Evolutionary conservation across 2,113 vertebrate genomes (phyloP), one percentile per base, ranked within the genome.

Genomic region (Epinephelus moara): DNA sequence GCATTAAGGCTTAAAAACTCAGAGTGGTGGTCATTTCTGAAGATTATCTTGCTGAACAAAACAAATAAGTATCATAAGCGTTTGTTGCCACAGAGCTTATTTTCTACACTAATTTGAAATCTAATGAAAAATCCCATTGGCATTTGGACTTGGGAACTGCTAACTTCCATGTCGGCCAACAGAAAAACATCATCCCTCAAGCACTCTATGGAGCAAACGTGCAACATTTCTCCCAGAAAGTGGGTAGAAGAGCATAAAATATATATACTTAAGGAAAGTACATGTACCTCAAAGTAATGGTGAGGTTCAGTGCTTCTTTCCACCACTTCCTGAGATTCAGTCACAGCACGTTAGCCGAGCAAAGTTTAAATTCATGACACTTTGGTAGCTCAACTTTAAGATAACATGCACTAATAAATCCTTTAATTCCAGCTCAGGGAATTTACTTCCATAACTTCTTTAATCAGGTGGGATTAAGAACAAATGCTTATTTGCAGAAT

Each of bases 391-490:
- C 40, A 55, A 75, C 70, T 79, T 80, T 42, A 68, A 79, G 87
- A 74, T 79, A 83, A 87, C 75, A 67, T 71, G 76, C 19, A 72
- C 19, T 15, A 55, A 64, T 59, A 88, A 81, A 88, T 84, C 74
- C 67, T 79, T 88, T 87, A 88, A 89, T 78, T 83, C 86, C 82
- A 76, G 80, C 85, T 89, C 75, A 82, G 70, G 81, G 82, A 89
- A 81, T 77, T 56, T 75, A 68, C 82, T 70, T 84, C 74, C 79
- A 52, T 67, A 85, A 85, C 23, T 77, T 77, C 59, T 82, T 85
- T 82, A 84, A 90, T 90, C 88, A 80, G 78, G 84, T 80, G 19
- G 85, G 89, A 93, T 90, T 92, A 90, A 80, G 88, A 85, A 79
- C 64, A 81, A 90, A 90, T 85, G 85, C 81, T 71, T 88, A 76